Evolutionary conservation across 2,888 invertebrate species (phyloP).

Genomic region (Ennomos erosarius): DNA sequence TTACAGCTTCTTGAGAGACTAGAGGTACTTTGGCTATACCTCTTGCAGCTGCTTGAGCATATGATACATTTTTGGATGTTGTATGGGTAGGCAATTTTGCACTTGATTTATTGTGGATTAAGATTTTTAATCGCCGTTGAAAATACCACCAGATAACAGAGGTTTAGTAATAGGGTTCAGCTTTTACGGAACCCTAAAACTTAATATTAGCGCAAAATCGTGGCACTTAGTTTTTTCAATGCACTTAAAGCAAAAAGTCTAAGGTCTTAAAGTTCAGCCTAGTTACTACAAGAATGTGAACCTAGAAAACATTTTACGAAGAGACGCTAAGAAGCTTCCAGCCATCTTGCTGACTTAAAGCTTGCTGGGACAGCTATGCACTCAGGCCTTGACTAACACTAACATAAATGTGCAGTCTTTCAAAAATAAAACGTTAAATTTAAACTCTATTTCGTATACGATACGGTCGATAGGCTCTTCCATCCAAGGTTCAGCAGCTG

Average conservation of each 20-base stretch:
- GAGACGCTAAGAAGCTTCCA: conserved; percentile 74
- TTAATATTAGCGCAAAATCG: too few relatives aligned
- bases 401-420: conserved; percentile 31
- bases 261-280: conserved; percentile 27
- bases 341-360: conserved; percentile 73
- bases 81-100: too few relatives aligned
- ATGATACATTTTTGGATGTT: too few relatives aligned
- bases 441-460: conserved; percentile 46
- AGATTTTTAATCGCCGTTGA: too few relatives aligned
- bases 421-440: conserved; percentile 23
- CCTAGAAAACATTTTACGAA: conserved; percentile 71
- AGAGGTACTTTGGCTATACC: too few relatives aligned
- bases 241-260: conserved; percentile 42
- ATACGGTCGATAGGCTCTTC: conserved; percentile 33
- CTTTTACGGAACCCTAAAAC: too few relatives aligned
- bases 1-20: too few relatives aligned
- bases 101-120: too few relatives aligned
- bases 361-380: conserved; percentile 72
- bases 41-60: too few relatives aligned
- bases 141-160: too few relatives aligned
- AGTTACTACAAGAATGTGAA: conserved; percentile 40
- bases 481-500: conserved; percentile 18
- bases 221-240: too few relatives aligned
- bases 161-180: too few relatives aligned
- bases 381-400: conserved; percentile 64